Conservation (phyloP, 2,113 vertebrate species). For the Nannobrachium achirus region DNA sequence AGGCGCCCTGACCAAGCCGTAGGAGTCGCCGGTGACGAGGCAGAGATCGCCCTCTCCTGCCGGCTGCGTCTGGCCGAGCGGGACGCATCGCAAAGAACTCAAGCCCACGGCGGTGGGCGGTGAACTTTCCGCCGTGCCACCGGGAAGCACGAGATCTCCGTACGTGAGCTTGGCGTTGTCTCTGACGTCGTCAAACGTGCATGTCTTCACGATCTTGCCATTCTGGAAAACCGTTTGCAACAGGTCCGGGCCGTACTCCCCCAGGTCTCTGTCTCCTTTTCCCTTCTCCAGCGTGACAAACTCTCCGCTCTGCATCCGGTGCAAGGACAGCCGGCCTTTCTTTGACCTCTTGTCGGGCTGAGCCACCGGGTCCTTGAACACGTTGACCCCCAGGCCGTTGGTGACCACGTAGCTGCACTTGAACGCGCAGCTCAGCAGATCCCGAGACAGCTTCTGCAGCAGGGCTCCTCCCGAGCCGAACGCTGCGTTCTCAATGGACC, state of each 20-base stretch:
- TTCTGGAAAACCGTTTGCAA: slow-evolving; percentile 96
- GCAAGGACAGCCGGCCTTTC: slow-evolving; percentile 95
- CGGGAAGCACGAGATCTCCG: slow-evolving; percentile 69
- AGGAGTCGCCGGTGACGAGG: too few relatives aligned
- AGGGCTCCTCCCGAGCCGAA: slow-evolving; percentile 97
- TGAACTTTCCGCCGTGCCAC: too few relatives aligned
- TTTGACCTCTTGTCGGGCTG: slow-evolving; percentile 99
- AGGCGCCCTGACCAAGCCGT: too few relatives aligned
- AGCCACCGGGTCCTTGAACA: slow-evolving; percentile 97
- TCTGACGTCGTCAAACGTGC: slow-evolving; percentile 96
- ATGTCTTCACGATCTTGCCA: slow-evolving; percentile 91
- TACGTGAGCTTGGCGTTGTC: slow-evolving; percentile 92
- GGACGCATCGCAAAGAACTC: too few relatives aligned
- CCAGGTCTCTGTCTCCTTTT: slow-evolving; percentile 94
- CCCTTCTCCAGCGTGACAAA: slow-evolving; percentile 96
- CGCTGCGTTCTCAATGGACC: slow-evolving; percentile 97
- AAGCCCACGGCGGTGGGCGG: too few relatives aligned
- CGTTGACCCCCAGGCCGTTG: slow-evolving; percentile 96
- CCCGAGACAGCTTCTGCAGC: slow-evolving; percentile 95
- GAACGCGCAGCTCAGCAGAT: slow-evolving; percentile 98
- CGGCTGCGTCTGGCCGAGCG: too few relatives aligned
- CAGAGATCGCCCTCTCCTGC: too few relatives aligned
- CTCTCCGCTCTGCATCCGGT: slow-evolving; percentile 86
- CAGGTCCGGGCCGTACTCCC: slow-evolving; percentile 95
- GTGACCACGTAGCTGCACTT: slow-evolving; percentile 99